These are phyloP conservation scores for Megaptera novaeangliae DNA, from an alignment of 2,113 vertebrate species.

Conservation along the genomic window DNA sequence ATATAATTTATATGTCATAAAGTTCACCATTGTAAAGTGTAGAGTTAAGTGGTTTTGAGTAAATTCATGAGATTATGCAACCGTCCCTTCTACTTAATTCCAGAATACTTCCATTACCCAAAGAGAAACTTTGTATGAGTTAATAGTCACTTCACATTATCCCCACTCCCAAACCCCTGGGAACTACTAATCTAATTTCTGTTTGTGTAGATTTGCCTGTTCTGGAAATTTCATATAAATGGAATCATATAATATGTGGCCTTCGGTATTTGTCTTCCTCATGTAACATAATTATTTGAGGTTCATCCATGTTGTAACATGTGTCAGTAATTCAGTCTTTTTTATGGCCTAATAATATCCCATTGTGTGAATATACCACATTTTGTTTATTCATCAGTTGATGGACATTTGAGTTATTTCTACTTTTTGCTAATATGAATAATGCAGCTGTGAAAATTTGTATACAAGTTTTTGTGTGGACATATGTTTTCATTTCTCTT, in stretches of 20 bases:
- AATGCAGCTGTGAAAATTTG: background rate
- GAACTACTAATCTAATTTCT: background rate
- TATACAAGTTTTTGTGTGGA: background rate
- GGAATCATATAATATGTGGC: background rate
- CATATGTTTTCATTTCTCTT: background rate
- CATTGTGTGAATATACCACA: background rate
- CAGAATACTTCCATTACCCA: background rate
- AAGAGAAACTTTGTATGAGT: background rate
- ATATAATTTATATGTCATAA: background rate
- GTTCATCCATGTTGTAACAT: background rate
- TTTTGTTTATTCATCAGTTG: background rate
- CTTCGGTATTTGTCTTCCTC: background rate
- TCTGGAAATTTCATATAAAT: background rate
- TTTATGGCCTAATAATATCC: background rate
- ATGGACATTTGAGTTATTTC: background rate
- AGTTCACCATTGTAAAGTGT: background rate
- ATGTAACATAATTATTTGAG: background rate
- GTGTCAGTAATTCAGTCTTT: background rate
- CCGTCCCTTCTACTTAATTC: background rate
- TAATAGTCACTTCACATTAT: background rate
- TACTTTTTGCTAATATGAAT: background rate
- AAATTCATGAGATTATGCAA: background rate
- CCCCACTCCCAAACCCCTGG: background rate
- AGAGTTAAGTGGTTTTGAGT: background rate
- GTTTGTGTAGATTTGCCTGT: background rate